A percentile compares a stretch with the other conserved stretches of the same genome.
phyloP scores from a whole-genome alignment of 2,113 vertebrate species.

The Xyliphius kryptos region DNA sequence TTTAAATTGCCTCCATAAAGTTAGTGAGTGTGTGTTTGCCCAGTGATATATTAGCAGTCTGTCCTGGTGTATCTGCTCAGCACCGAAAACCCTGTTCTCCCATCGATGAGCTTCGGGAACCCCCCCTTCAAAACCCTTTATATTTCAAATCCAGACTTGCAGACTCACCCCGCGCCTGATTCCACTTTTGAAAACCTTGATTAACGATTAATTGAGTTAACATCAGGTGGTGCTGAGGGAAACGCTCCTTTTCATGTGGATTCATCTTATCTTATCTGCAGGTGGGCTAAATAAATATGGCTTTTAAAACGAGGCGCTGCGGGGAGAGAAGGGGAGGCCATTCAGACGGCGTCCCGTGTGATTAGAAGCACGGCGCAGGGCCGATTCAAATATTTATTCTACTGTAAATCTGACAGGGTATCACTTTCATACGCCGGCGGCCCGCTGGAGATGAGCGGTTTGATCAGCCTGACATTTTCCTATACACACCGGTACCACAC shows the following conservation, averaged over 20 bases:
- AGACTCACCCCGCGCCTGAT: slow-evolving; percentile 14
- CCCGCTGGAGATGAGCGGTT: slow-evolving; percentile 67
- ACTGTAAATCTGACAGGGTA: slow-evolving; percentile 72
- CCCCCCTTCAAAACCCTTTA: no score
- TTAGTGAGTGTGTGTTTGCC: no score
- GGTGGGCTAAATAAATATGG: slow-evolving; percentile 44
- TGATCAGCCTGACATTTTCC: slow-evolving; percentile 79
- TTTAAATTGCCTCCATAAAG: no score
- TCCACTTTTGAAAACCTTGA: slow-evolving; percentile 11
- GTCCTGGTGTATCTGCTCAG: no score
- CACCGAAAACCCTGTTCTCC: no score
- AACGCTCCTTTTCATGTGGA: neutral
- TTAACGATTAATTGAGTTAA: slow-evolving; percentile 7
- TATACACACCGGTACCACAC: slow-evolving; percentile 61
- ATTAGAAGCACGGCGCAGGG: slow-evolving; percentile 77
- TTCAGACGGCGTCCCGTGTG: slow-evolving; percentile 70
- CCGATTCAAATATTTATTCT: slow-evolving; percentile 77
- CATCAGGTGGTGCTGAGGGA: slow-evolving; percentile 14
- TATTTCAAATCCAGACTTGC: slow-evolving; percentile 2
- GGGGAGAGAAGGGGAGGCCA: slow-evolving; percentile 61
- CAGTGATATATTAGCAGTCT: no score
- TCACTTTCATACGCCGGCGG: slow-evolving; percentile 69
- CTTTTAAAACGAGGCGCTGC: slow-evolving; percentile 64
- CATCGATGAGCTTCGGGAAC: no score
- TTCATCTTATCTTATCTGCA: slow-evolving; percentile 18